These are phyloP conservation scores for Crypturellus undulatus DNA, from an alignment of 2,113 vertebrate genomes.

Conservation along the genomic window DNA sequence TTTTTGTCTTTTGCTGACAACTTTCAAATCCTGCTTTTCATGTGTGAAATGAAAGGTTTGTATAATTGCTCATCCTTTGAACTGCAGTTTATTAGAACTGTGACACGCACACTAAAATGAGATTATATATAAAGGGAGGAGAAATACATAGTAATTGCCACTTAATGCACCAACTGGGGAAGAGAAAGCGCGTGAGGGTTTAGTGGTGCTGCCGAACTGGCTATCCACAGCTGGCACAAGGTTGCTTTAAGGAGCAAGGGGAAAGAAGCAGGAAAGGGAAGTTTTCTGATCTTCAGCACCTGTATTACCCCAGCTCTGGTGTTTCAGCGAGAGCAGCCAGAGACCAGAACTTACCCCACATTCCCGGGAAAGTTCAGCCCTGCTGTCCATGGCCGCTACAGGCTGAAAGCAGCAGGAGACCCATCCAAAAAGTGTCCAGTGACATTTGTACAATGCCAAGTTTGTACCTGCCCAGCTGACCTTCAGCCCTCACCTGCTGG, in stretches of 20 bases:
- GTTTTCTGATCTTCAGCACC: neutral
- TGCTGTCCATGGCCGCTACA: neutral
- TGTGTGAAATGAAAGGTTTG: slow-evolving; percentile 69
- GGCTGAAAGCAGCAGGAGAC: neutral
- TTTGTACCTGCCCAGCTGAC: neutral
- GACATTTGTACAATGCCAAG: neutral
- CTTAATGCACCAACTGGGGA: neutral
- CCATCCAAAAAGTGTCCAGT: neutral
- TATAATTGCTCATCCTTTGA: slow-evolving; percentile 71
- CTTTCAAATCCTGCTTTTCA: slow-evolving; percentile 40
- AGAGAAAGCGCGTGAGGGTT: neutral
- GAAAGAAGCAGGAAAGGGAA: neutral
- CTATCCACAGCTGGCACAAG: neutral
- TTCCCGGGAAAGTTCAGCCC: neutral
- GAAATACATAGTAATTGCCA: slow-evolving; percentile 35
- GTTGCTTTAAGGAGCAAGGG: neutral
- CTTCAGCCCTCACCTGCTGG: accelerated
- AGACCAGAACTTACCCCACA: accelerated
- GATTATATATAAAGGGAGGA: slow-evolving; percentile 45
- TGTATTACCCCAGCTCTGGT: neutral
- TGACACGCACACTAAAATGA: slow-evolving; percentile 52
- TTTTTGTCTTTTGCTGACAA: slow-evolving; percentile 18
- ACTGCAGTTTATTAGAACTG: slow-evolving; percentile 55
- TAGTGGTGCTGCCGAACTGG: neutral
- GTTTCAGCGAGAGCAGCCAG: neutral